Evolutionary conservation across 2,888 invertebrate species (phyloP).

Genomic region (Lymantria monacha): DNA sequence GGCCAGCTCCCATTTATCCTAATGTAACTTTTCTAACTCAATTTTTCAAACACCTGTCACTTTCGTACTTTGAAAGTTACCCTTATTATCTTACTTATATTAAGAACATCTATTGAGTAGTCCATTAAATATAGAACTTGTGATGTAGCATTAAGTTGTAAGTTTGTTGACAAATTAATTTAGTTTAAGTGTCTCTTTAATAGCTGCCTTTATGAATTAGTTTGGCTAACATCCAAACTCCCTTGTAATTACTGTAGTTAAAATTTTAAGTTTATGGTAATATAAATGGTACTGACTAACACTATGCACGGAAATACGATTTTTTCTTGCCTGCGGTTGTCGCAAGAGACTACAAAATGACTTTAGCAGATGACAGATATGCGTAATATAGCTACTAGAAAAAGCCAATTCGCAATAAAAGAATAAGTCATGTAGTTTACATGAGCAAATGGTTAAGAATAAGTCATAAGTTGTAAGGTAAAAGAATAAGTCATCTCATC

Average conservation of each 20-base stretch:
- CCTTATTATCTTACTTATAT: constrained; percentile 4
- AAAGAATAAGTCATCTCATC: too few relatives aligned
- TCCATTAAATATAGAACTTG: constrained; percentile 31
- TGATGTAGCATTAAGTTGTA: constrained; percentile 23
- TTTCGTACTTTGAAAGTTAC: constrained; percentile 13
- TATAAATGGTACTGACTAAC: constrained; percentile 6
- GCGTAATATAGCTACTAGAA: too few relatives aligned
- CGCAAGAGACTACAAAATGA: too few relatives aligned
- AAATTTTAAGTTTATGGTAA: constrained; percentile 28
- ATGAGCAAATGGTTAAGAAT: too few relatives aligned
- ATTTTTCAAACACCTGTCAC: constrained; percentile 36
- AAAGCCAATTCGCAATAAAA: too few relatives aligned
- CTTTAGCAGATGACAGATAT: too few relatives aligned
- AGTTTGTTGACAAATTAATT: constrained; percentile 38
- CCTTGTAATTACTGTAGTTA: constrained; percentile 36
- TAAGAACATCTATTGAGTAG: not conserved
- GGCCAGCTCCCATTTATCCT: constrained; percentile 23
- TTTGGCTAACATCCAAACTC: constrained; percentile 40
- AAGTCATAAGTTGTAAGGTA: too few relatives aligned
- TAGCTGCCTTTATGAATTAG: constrained; percentile 40
- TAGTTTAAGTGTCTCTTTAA: constrained; percentile 40
- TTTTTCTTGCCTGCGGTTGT: too few relatives aligned
- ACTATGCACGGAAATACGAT: too few relatives aligned
- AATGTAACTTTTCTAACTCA: constrained; percentile 34
- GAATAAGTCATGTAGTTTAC: too few relatives aligned